Evolutionary conservation across 2,797 vertebrate species (phyloP).

Genomic region (Perodicticus potto): DNA sequence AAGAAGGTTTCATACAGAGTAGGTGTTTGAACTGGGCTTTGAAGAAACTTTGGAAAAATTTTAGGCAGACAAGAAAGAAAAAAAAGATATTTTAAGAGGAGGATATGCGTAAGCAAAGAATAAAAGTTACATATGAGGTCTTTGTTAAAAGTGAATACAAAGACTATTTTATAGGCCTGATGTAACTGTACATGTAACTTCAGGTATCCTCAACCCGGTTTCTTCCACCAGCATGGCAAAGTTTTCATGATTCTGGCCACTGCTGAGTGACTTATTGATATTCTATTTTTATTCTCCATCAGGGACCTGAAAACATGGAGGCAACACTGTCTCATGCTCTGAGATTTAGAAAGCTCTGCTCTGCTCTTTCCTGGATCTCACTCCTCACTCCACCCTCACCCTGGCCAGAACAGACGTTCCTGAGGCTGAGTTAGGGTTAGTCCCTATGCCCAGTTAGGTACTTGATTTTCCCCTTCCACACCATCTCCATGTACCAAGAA

Average conservation of each 20-base stretch:
- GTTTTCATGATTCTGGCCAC: background rate
- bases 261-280: background rate
- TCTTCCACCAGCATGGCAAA: background rate
- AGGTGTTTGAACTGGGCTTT: background rate
- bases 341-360: background rate
- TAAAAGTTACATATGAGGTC: background rate
- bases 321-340: background rate
- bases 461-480: background rate
- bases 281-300: background rate
- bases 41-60: background rate
- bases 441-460: background rate
- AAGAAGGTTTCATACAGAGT: background rate
- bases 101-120: background rate
- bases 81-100: background rate
- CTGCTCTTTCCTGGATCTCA: background rate
- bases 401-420: background rate
- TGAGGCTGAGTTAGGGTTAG: background rate
- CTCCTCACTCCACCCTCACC: background rate
- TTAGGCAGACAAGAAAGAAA: background rate
- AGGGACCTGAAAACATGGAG: background rate
- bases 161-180: background rate
- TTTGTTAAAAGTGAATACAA: slow-evolving; percentile 8
- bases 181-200: background rate
- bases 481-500: background rate
- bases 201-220: background rate